Percentiles rank a stretch among this genome's conserved stretches.
Conservation (phyloP, 2,888 invertebrate species). For the Galerucella nymphaeae region DNA sequence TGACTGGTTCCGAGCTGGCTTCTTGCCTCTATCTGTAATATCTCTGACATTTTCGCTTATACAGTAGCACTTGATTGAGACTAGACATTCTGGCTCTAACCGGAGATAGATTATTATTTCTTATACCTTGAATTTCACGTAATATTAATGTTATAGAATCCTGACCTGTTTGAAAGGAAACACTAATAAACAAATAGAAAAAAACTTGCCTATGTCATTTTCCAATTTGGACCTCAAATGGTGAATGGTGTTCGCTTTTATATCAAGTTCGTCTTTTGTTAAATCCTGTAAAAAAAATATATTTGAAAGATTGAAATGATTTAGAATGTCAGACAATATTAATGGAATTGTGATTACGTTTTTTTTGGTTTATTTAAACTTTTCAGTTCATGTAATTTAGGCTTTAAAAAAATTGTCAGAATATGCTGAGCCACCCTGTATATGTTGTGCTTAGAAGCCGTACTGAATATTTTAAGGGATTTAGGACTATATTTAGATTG, state of each 20-base stretch:
- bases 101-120: too few relatives aligned
- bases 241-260: conserved; percentile 42
- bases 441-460: conserved; percentile 3
- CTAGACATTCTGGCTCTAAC: too few relatives aligned
- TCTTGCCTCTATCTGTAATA: too few relatives aligned
- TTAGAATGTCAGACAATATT: neutral
- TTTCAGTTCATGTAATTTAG: too few relatives aligned
- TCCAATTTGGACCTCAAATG: conserved; percentile 53
- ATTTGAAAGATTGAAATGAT: neutral
- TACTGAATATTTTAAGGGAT: conserved; percentile 13
- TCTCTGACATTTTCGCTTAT: too few relatives aligned
- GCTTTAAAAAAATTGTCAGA: neutral
- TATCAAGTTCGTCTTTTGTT: conserved; percentile 59
- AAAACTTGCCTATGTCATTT: conserved; percentile 59
- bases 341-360: neutral
- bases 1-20: too few relatives aligned
- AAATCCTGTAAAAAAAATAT: conserved; percentile 57
- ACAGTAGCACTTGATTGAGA: too few relatives aligned
- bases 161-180: neutral
- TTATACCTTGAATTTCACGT: too few relatives aligned
- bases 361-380: too few relatives aligned
- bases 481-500: conserved; percentile 3
- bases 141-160: neutral
- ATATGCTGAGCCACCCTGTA: neutral
- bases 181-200: neutral